Evolutionary conservation across 2,113 vertebrate genomes (phyloP).

Genomic region (Atrichornis clamosus): DNA sequence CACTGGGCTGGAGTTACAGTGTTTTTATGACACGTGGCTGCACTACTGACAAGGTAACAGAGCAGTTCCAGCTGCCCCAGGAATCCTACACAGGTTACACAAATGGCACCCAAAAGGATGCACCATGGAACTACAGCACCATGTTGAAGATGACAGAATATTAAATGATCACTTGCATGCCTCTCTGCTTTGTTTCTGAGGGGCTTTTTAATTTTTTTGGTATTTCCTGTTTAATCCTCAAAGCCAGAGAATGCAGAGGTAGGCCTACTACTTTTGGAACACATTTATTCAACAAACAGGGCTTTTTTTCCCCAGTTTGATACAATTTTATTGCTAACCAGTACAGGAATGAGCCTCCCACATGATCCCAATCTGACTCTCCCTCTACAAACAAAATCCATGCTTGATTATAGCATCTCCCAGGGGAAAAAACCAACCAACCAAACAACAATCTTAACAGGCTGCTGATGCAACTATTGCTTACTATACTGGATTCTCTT

Average conservation of each 20-base stretch:
- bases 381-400: background rate
- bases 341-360: background rate
- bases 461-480: background rate
- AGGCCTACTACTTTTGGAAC: constrained; percentile 6
- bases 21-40: background rate
- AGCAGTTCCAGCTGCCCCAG: background rate
- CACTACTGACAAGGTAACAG: background rate
- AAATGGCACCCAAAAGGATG: background rate
- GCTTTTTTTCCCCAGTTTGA: background rate
- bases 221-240: constrained; percentile 57
- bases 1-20: background rate
- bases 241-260: constrained; percentile 45
- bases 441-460: background rate
- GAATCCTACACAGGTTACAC: background rate
- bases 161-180: background rate
- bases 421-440: background rate
- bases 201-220: constrained; percentile 22
- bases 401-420: background rate
- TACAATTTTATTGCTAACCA: constrained; percentile 6
- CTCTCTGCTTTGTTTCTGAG: background rate
- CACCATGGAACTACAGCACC: fast-evolving
- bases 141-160: background rate
- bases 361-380: background rate
- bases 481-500: background rate
- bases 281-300: background rate